Conservation (phyloP, 2,113 vertebrate species). For the Xiphias gladius region DNA sequence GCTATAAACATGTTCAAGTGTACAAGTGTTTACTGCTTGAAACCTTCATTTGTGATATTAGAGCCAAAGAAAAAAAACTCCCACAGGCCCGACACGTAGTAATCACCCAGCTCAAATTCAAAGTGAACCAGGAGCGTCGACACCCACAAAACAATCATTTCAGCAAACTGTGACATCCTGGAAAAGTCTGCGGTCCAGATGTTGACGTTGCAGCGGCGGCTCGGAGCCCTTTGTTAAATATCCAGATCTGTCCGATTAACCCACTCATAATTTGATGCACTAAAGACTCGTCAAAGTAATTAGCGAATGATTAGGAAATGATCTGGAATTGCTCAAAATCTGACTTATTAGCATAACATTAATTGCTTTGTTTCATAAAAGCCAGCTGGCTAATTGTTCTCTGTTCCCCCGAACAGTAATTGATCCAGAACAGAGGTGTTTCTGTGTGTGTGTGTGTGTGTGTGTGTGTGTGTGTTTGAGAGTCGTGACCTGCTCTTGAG, state of each 20-base stretch:
- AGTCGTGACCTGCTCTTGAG: background rate
- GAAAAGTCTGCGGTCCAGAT: constrained; percentile 18
- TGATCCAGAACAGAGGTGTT: constrained; percentile 33
- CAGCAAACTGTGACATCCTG: background rate
- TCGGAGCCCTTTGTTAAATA: constrained; percentile 71
- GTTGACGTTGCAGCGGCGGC: constrained; percentile 40
- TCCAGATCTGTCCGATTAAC: constrained; percentile 76
- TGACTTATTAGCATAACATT: constrained; percentile 83
- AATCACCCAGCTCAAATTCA: too few species aligned
- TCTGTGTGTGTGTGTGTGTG: constrained; percentile 26
- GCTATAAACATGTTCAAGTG: too few species aligned
- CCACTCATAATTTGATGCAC: constrained; percentile 71
- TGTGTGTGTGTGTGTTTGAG: constrained; percentile 6
- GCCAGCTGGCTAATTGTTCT: constrained; percentile 83
- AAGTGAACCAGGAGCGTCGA: too few species aligned
- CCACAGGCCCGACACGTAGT: too few species aligned
- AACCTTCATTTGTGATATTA: too few species aligned
- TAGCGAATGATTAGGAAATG: constrained; percentile 80
- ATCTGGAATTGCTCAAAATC: constrained; percentile 80
- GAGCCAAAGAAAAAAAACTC: too few species aligned
- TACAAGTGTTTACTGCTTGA: too few species aligned
- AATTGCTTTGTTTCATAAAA: constrained; percentile 85
- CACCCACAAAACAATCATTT: too few species aligned
- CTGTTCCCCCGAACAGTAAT: background rate
- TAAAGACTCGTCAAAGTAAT: constrained; percentile 76